These are phyloP conservation scores for Dicrurus megarhynchus DNA, from an alignment of 2,113 vertebrate genomes.

Conservation along the genomic window DNA sequence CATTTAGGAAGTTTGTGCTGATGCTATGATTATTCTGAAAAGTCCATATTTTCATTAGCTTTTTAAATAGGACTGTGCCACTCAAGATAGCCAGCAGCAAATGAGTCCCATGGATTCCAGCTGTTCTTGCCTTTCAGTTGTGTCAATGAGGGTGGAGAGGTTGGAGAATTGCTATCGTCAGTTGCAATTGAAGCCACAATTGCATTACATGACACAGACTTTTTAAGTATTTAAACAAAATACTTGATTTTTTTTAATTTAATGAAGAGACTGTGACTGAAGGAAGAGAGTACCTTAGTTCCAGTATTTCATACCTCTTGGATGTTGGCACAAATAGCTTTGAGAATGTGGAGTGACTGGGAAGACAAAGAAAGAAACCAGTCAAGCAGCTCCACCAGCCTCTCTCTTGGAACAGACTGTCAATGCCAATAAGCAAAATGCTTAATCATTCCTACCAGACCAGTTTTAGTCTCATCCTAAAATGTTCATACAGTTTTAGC, in stretches of 20 bases:
- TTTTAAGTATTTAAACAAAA: background rate
- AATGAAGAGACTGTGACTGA: background rate
- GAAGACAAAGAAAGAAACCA: background rate
- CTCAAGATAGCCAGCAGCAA: background rate
- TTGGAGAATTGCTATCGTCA: background rate
- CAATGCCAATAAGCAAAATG: background rate
- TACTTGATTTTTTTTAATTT: background rate
- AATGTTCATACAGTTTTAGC: background rate
- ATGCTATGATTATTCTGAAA: background rate
- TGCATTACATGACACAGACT: background rate
- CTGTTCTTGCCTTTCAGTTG: background rate
- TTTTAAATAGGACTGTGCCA: background rate
- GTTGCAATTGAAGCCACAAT: background rate
- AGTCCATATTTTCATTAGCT: background rate
- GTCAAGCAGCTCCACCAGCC: background rate
- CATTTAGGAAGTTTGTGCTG: background rate
- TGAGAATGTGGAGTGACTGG: background rate
- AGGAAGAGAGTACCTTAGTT: background rate
- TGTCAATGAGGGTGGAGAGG: background rate
- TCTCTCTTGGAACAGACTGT: background rate
- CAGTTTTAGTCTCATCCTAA: background rate
- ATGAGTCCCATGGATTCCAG: background rate
- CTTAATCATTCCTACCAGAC: background rate
- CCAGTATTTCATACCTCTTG: background rate
- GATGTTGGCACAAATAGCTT: background rate